Evolutionary conservation across 2,888 invertebrate species (phyloP).

Genomic region (Sphecodes monilicornis): DNA sequence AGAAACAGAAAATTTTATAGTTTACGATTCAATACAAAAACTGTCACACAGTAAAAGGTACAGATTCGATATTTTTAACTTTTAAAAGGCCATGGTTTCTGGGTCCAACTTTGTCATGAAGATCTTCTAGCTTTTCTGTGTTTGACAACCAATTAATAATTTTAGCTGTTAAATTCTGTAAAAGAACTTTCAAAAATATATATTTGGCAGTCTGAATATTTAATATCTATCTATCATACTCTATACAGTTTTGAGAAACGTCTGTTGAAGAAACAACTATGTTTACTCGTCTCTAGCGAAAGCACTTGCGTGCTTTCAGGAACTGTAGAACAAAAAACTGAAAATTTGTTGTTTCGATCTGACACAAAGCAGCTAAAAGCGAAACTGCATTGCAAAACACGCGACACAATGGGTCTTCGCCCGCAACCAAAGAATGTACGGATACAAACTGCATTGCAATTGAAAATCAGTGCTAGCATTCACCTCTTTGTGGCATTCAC

Average conservation of each 20-base stretch:
- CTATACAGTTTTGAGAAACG: background rate
- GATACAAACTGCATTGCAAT: slow-evolving; percentile 1
- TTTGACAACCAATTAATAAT: no score
- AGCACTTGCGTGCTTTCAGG: background rate
- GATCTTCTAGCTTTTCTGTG: no score
- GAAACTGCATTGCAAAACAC: slow-evolving; percentile 9
- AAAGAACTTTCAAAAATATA: no score
- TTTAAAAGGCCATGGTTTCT: background rate
- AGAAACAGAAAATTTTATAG: background rate
- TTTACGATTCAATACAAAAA: background rate
- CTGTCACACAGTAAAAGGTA: background rate
- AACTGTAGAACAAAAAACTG: background rate
- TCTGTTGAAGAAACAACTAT: background rate
- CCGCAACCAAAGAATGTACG: background rate
- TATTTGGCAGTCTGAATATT: no score
- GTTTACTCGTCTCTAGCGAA: background rate
- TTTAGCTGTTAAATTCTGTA: background rate
- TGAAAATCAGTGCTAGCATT: background rate
- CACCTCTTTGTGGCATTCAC: background rate
- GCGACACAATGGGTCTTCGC: background rate
- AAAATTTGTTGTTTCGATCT: background rate
- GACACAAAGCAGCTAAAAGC: background rate
- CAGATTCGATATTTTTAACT: background rate
- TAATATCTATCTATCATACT: no score
- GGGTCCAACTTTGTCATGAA: no score